A percentile compares a stretch with the other conserved stretches of the same genome.
These are phyloP conservation scores for Carterocephalus palaemon DNA, from an alignment of 2,888 invertebrate genomes.

Conservation along the genomic window DNA sequence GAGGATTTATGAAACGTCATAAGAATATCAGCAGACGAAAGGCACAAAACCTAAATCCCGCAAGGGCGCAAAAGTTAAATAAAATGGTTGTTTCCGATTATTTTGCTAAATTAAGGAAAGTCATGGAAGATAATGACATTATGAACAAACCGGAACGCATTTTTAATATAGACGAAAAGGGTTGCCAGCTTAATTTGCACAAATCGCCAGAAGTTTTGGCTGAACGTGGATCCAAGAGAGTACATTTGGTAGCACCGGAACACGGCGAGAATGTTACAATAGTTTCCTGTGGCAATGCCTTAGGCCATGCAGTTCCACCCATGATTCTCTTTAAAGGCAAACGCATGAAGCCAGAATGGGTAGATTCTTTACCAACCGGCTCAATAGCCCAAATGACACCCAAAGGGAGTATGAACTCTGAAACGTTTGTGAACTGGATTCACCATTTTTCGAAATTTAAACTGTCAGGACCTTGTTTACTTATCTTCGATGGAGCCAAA, in stretches of 20 bases:
- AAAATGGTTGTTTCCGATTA: constrained; percentile 27
- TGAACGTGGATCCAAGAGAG: constrained; percentile 29
- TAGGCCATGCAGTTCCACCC: constrained; percentile 26
- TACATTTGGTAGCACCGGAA: constrained; percentile 28
- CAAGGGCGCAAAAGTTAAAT: constrained; percentile 28
- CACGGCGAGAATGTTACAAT: constrained; percentile 29
- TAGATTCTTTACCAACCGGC: constrained; percentile 24
- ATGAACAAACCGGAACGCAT: constrained; percentile 28
- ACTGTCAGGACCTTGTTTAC: constrained; percentile 32
- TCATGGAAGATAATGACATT: constrained; percentile 26
- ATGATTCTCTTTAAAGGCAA: constrained; percentile 25
- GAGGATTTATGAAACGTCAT: constrained; percentile 27
- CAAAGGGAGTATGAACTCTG: constrained; percentile 25
- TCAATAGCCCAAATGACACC: constrained; percentile 27
- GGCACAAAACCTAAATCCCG: constrained; percentile 25
- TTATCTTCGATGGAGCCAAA: constrained; percentile 25
- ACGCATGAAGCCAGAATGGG: constrained; percentile 27
- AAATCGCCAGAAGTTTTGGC: constrained; percentile 29
- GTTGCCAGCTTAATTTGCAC: constrained; percentile 25
- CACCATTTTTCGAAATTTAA: constrained; percentile 37
- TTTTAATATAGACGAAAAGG: constrained; percentile 24
- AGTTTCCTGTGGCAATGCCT: constrained; percentile 30
- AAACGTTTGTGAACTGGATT: constrained; percentile 14
- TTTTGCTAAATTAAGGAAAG: constrained; percentile 27
- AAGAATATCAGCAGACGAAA: constrained; percentile 26